Conservation (phyloP, 2,888 invertebrate genomes). For the Baccha elongata region DNA sequence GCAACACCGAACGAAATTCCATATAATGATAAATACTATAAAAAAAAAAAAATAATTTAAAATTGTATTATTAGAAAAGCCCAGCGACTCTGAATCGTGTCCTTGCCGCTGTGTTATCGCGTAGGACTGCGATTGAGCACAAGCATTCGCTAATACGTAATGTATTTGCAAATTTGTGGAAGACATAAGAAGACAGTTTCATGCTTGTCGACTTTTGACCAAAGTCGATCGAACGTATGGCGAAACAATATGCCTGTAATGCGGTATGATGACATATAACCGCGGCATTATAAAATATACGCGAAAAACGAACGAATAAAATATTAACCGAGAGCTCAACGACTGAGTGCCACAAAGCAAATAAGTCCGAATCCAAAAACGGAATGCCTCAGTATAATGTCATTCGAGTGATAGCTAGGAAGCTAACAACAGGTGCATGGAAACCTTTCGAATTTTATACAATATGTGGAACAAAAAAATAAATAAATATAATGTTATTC, state of each 20-base stretch:
- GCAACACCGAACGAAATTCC: constrained; percentile 23
- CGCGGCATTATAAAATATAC: not conserved
- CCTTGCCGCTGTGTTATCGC: constrained; percentile 42
- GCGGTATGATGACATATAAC: not conserved
- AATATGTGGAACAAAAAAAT: too few relatives aligned
- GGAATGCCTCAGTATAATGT: too few relatives aligned
- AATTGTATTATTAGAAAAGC: constrained; percentile 62
- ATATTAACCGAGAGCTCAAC: not conserved
- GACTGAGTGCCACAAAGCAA: not conserved
- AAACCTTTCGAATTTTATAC: too few relatives aligned
- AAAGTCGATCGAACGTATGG: not conserved
- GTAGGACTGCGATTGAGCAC: constrained; percentile 24
- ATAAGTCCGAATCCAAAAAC: too few relatives aligned
- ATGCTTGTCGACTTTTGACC: not conserved
- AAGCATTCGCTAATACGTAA: constrained; percentile 14
- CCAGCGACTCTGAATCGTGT: constrained; percentile 40
- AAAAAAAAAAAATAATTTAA: constrained; percentile 28
- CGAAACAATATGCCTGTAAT: not conserved
- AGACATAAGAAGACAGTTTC: constrained; percentile 11
- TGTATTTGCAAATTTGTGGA: constrained; percentile 21
- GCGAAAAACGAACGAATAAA: not conserved
- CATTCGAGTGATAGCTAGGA: too few relatives aligned
- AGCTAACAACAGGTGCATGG: too few relatives aligned
- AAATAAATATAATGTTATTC: too few relatives aligned
- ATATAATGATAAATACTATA: constrained; percentile 12